Evolutionary conservation across 2,888 invertebrate genomes (phyloP), one percentile per base, ranked within the genome.

Genomic region (Steinernema scapterisci): DNA sequence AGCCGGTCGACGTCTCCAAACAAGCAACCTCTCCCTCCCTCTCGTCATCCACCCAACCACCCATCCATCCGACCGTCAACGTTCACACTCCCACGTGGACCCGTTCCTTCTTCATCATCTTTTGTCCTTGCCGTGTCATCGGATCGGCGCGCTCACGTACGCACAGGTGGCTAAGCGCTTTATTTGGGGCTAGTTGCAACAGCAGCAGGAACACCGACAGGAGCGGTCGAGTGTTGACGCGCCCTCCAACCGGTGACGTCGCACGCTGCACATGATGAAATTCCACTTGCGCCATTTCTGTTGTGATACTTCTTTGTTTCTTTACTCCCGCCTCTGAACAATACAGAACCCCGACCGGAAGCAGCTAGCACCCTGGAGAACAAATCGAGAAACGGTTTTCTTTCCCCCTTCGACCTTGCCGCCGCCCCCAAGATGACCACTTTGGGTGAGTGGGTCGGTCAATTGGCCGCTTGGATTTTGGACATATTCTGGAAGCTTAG

Each of bases 241-340:
- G 48, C 48, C 48, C 48, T 48, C 48, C 48, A 48, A 48, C 2
- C 19, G 31, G 31, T 63, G 63, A 63, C 63, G 63, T 63, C 63
- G 63, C 63, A 27, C 63, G 27, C 63, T 31, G 31, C 63, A 31
- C 27, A 63, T 63, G 63, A 63, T 63, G 63, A 63, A 63, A 63
- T 63, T 63, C 63, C 63, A 63, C 27, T 63, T 63, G n/a, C 63
- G 31, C 63, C 63, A 31, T 7, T 13, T 63, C 31, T 63, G 63
- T 31, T 31, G 31, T 63, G 16, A 25, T 31, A 63, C 38, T 13
- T n/a, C n/a, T n/a, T 63, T 27, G 63, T 63, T 63, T 63, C 63
- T 38, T 27, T 63, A 25, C 9, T 31, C 38, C 38, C 38, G 9
- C 38, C 5, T 38, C 38, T 38, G 9, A 38, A 38, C 38, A 38